Evolutionary conservation across 2,888 invertebrate genomes (phyloP).

Genomic region (Podabrus alpinus): DNA sequence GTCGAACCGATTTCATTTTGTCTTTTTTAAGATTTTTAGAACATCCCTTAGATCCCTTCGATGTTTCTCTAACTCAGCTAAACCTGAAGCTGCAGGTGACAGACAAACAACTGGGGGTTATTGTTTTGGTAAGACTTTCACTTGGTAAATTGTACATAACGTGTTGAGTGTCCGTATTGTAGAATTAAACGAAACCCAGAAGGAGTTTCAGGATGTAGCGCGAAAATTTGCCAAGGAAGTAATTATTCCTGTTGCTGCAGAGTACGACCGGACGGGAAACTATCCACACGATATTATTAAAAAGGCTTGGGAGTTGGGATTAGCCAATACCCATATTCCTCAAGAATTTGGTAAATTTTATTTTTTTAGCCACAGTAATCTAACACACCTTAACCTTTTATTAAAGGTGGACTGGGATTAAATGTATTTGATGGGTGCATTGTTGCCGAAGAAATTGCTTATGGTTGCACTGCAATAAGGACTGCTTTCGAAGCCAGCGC

Average conservation of each 20-base stretch:
- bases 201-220: constrained; percentile 79
- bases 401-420: constrained; percentile 74
- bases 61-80: not conserved
- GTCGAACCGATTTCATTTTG: not conserved
- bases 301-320: constrained; percentile 87
- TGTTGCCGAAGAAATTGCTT: constrained; percentile 85
- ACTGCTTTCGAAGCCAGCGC: constrained; percentile 87
- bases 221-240: constrained; percentile 92
- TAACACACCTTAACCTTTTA: constrained; percentile 5
- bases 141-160: not conserved
- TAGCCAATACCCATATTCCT: constrained; percentile 88
- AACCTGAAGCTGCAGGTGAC: not conserved
- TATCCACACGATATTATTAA: constrained; percentile 95
- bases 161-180: not conserved
- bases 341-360: constrained; percentile 68
- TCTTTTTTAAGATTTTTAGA: not conserved
- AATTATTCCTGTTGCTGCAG: constrained; percentile 86
- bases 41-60: not conserved
- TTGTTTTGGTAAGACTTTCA: constrained; percentile 9
- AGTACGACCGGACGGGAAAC: constrained; percentile 88
- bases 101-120: constrained; percentile 1
- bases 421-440: constrained; percentile 76
- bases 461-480: constrained; percentile 87
- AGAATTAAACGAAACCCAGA: constrained; percentile 73
- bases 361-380: too few relatives aligned